Evolutionary conservation across 2,113 vertebrate species (phyloP), one percentile per base, ranked within the genome.

Genomic region (Microtus oregoni): DNA sequence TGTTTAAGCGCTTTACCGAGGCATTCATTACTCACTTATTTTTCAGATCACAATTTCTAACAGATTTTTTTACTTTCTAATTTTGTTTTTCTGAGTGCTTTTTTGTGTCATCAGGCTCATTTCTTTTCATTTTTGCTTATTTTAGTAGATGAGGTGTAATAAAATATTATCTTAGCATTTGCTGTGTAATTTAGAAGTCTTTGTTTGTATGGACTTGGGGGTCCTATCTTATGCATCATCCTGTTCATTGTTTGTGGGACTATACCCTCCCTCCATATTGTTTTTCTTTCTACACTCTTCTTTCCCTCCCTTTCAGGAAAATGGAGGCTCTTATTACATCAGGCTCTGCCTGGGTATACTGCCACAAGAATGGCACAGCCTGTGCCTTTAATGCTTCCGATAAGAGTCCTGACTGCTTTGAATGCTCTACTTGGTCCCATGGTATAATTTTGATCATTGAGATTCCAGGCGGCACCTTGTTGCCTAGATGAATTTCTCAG

Each of bases 391-490:
- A 90, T 89, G 63, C 50, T 92, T 96, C 81, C 92, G 61, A 91
- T 97, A 96, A 61, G 86, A 97, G 89, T 94, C 24, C 4, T 95
- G 89, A 91, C 92, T 95, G 61, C 91, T 97, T 95, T 94, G 85
- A 63, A 97, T 98, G 77, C 89, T 95, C 90, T 19, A 91, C 76
- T 73, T 96, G 76, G 76, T 87, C 82, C 55, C 77, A 96, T 82
- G 77, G 86, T 94, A 55, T 79, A 94, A 96, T 95, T 87, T 83
- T 92, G 85, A 97, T 68, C 88, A 90, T 92, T 97, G 92, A 94
- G 86, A 97, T 95, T 96, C 68, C 78, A 95, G 94, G 86, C 90
- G 90, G 14, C 55, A 78, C 77, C n/a, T 97, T 94, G 82, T 94
- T 95, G 44, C 78, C 58, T 97, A 90, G 44, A 93, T 96, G 79